These are phyloP conservation scores for Nothocercus julius DNA, from an alignment of 2,113 vertebrate genomes.

Conservation along the genomic window DNA sequence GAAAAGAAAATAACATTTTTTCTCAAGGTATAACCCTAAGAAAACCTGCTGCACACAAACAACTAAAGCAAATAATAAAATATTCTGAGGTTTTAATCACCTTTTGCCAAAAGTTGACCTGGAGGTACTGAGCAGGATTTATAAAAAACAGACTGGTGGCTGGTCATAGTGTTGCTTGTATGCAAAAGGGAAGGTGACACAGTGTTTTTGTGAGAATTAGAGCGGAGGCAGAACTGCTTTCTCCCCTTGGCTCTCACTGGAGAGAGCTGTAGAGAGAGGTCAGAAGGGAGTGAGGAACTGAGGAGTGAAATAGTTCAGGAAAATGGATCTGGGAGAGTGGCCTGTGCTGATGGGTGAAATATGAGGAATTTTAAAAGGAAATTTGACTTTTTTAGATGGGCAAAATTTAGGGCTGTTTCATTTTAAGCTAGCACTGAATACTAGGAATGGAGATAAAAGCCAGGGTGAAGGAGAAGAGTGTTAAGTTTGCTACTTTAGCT, in stretches of 20 bases:
- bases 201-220: background rate
- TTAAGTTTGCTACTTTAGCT: background rate
- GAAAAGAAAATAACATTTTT: background rate
- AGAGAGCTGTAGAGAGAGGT: background rate
- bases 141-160: background rate
- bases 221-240: background rate
- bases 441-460: background rate
- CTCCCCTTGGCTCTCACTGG: background rate
- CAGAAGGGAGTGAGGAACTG: background rate
- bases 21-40: background rate
- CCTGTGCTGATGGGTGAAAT: background rate
- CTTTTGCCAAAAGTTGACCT: background rate
- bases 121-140: background rate
- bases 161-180: background rate
- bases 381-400: background rate
- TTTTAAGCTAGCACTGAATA: background rate
- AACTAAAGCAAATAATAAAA: background rate
- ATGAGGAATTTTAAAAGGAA: background rate
- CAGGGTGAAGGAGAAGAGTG: background rate
- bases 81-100: background rate
- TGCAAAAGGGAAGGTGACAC: background rate
- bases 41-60: background rate
- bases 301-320: background rate
- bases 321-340: background rate
- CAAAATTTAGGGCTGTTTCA: background rate